phyloP scores from a whole-genome alignment of 2,888 invertebrate genomes.

The Ophion slaviceki region DNA sequence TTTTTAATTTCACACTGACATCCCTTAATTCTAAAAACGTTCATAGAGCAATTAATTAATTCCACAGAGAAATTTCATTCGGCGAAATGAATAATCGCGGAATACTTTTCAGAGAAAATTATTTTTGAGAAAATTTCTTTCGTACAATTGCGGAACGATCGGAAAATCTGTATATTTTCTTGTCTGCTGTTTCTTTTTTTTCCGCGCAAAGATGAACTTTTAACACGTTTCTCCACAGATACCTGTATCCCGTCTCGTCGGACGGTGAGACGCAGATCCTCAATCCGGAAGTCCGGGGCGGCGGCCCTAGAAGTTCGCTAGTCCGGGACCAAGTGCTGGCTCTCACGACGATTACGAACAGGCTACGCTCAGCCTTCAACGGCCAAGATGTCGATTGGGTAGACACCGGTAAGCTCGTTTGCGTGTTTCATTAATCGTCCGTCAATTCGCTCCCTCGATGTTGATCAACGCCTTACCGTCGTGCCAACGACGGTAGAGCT shows the following conservation, averaged over 20 bases:
- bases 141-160: too few species aligned
- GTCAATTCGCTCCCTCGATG: too few species aligned
- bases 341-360: conserved; percentile 91
- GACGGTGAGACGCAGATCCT: conserved; percentile 89
- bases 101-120: too few species aligned
- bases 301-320: conserved; percentile 82
- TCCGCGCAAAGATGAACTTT: not conserved
- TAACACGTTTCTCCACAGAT: conserved; percentile 82
- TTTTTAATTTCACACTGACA: too few species aligned
- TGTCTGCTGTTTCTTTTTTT: not conserved
- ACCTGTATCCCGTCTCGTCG: conserved; percentile 87
- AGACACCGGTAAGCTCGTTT: conserved; percentile 85
- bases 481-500: too few species aligned
- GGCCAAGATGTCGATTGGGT: conserved; percentile 96
- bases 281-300: conserved; percentile 89
- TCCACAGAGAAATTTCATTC: too few species aligned
- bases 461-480: too few species aligned
- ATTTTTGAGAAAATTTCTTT: too few species aligned
- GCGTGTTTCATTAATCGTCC: not conserved
- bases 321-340: conserved; percentile 90
- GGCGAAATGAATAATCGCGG: too few species aligned
- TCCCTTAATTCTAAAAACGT: too few species aligned
- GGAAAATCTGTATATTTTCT: not conserved
- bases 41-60: too few species aligned
- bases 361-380: conserved; percentile 94